Conservation (phyloP, 2,797 vertebrate species). For the Phrynocephalus vlangalii region DNA sequence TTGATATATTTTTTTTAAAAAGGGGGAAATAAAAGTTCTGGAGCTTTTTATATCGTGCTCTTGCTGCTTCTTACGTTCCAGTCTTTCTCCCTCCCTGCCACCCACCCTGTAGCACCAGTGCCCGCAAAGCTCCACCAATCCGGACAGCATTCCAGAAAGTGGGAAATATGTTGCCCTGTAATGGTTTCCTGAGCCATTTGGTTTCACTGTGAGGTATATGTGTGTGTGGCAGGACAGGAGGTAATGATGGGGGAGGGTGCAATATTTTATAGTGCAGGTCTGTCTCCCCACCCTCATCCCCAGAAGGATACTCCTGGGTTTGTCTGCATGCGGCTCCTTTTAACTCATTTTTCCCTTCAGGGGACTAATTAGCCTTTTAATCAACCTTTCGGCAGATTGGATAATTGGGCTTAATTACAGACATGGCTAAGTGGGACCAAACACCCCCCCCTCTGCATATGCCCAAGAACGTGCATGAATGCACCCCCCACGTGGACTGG, state of each 20-base stretch:
- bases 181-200: neutral
- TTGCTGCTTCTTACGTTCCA: neutral
- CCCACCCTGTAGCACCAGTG: neutral
- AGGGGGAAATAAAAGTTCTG: neutral
- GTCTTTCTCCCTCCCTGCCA: fast-evolving
- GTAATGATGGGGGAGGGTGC: neutral
- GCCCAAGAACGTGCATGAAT: too few species aligned
- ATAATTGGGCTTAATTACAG: neutral
- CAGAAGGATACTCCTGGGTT: too few species aligned
- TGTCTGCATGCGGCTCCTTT: neutral
- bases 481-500: too few species aligned
- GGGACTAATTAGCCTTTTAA: neutral
- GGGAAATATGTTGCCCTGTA: neutral
- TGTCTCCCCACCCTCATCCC: too few species aligned
- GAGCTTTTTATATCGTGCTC: neutral
- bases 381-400: neutral
- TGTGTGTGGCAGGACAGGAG: neutral
- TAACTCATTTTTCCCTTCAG: neutral
- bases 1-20: neutral
- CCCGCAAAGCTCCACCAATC: neutral
- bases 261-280: neutral
- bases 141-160: neutral
- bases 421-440: neutral
- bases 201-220: neutral
- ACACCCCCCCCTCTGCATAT: too few species aligned